Evolutionary conservation across 2,888 invertebrate species (phyloP).

Genomic region (Andrena hattorfiana): DNA sequence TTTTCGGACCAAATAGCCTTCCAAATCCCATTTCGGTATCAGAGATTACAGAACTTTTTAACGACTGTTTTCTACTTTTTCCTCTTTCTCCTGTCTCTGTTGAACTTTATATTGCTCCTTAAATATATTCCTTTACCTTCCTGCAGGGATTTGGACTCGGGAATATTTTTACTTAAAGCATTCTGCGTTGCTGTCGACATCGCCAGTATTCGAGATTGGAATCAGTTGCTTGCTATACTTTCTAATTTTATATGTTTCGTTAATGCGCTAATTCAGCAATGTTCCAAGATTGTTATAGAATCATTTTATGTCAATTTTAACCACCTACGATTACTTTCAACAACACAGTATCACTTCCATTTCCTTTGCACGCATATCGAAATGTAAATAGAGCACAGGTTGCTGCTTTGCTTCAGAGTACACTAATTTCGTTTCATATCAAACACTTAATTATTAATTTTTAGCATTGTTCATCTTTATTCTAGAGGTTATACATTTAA

Average conservation of each 20-base stretch:
- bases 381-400: background rate
- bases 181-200: conserved; percentile 36
- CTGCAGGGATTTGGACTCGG: background rate
- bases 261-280: background rate
- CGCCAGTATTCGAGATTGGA: conserved; percentile 22
- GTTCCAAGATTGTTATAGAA: background rate
- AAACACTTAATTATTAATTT: background rate
- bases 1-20: conserved; percentile 7
- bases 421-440: conserved; percentile 32
- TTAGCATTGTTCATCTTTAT: background rate
- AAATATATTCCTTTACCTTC: background rate
- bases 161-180: background rate
- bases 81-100: conserved; percentile 12
- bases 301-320: background rate
- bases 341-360: background rate
- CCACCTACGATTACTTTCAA: background rate
- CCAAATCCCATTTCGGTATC: conserved; percentile 39
- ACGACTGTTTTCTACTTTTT: background rate
- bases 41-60: background rate
- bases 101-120: background rate
- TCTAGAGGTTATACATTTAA: conserved; percentile 42
- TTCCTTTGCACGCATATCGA: background rate
- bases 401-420: background rate
- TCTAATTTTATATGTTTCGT: background rate
- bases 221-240: background rate